Evolutionary conservation across 1,140 invertebrate species (phyloP).

Genomic region (Drosophila baimaii): DNA sequence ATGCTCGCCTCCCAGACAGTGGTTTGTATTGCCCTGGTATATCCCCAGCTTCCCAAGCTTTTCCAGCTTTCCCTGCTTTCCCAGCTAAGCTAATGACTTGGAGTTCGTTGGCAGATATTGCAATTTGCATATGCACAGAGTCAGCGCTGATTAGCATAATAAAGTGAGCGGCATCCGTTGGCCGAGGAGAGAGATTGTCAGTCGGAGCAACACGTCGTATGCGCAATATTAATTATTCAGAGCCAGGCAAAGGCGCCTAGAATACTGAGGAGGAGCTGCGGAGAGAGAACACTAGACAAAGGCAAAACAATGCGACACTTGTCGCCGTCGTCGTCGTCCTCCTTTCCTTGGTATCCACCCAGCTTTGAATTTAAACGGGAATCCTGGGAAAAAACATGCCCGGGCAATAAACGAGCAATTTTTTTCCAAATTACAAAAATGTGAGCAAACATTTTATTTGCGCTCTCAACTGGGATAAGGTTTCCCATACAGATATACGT

Average conservation of each 20-base stretch:
- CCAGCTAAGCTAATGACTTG: conserved; percentile 30
- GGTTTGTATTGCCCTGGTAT: not conserved
- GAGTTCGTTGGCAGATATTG: conserved; percentile 28
- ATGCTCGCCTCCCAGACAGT: conserved; percentile 7
- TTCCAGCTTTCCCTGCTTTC: not conserved
- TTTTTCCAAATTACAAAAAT: conserved; percentile 78
- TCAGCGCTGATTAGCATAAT: conserved; percentile 64
- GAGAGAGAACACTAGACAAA: conserved; percentile 7
- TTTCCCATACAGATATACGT: conserved; percentile 9
- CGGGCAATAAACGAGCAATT: conserved; percentile 76
- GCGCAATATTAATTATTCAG: conserved; percentile 80
- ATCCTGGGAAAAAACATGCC: conserved; percentile 51
- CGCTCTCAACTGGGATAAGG: conserved; percentile 60
- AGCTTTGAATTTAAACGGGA: conserved; percentile 57
- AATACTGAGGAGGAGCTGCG: conserved; percentile 5
- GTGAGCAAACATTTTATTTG: conserved; percentile 81
- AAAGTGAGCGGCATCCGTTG: conserved; percentile 41
- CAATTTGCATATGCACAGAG: conserved; percentile 55
- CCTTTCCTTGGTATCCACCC: not conserved
- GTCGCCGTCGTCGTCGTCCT: not conserved
- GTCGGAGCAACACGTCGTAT: conserved; percentile 69
- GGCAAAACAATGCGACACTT: conserved; percentile 48
- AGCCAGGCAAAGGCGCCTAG: conserved; percentile 26
- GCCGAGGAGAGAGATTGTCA: conserved; percentile 47
- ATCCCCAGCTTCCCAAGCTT: no score